Evolutionary conservation across 2,888 invertebrate genomes (phyloP).

Genomic region (Emesis russula): DNA sequence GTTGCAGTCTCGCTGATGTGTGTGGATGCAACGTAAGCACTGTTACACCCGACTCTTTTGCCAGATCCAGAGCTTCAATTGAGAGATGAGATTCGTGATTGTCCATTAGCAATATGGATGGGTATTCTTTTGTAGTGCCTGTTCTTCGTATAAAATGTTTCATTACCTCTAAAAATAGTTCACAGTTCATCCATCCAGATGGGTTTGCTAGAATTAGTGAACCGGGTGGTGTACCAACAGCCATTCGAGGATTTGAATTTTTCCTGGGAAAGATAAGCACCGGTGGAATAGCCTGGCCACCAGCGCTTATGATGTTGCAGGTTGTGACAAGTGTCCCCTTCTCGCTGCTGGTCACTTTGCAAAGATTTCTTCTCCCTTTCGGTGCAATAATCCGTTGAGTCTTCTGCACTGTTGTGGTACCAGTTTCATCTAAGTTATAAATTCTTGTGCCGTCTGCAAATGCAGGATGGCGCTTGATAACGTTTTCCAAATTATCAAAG

Average conservation of each 20-base stretch:
- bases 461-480: no score
- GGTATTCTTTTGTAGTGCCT: constrained; percentile 85
- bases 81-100: constrained; percentile 89
- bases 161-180: constrained; percentile 90
- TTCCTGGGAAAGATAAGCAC: constrained; percentile 43
- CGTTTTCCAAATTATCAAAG: no score
- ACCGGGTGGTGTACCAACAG: constrained; percentile 89
- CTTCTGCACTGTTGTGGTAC: no score
- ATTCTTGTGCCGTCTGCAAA: no score
- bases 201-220: constrained; percentile 89
- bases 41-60: constrained; percentile 73
- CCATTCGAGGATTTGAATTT: constrained; percentile 78
- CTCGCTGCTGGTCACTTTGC: background rate
- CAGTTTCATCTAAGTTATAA: no score
- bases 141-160: constrained; percentile 90
- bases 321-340: background rate
- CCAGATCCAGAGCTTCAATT: constrained; percentile 77
- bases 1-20: constrained; percentile 82
- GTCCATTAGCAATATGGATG: constrained; percentile 89
- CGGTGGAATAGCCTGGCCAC: constrained; percentile 44
- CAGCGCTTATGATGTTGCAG: constrained; percentile 66
- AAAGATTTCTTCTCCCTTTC: background rate
- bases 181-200: constrained; percentile 90
- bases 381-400: no score
- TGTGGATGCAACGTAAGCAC: constrained; percentile 79